These are phyloP conservation scores for Oscheius sp. DNA, from an alignment of 2,888 invertebrate species.

Conservation along the genomic window DNA sequence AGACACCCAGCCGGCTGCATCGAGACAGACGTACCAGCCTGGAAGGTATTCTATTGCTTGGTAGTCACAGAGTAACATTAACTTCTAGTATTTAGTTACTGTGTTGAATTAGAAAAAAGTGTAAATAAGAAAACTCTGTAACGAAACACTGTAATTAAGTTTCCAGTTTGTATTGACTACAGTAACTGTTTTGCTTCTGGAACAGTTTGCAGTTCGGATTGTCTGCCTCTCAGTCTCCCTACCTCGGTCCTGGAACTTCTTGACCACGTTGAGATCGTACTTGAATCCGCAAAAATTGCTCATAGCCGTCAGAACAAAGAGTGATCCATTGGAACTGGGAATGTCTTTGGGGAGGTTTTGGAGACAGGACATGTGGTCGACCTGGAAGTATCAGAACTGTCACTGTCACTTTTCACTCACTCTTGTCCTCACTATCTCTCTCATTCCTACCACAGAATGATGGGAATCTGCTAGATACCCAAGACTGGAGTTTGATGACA, in stretches of 20 bases:
- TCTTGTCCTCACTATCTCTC: conserved; percentile 80
- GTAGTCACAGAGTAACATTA: too few relatives aligned
- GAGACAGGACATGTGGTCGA: conserved; percentile 43
- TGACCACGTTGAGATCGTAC: conserved; percentile 76
- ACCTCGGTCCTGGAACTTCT: conserved; percentile 53
- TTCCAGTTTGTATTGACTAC: too few relatives aligned
- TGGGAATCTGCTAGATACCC: conserved; percentile 85
- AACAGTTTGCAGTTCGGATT: too few relatives aligned
- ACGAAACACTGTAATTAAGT: too few relatives aligned
- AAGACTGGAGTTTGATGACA: too few relatives aligned
- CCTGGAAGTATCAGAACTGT: conserved; percentile 11
- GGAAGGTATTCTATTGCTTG: background rate
- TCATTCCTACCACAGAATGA: conserved; percentile 92
- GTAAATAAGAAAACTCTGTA: too few relatives aligned
- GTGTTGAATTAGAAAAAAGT: too few relatives aligned
- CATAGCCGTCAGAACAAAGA: conserved; percentile 90
- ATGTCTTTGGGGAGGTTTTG: conserved; percentile 20
- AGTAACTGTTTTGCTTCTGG: too few relatives aligned
- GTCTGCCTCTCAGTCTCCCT: background rate
- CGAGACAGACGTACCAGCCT: conserved; percentile 80
- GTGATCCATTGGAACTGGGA: conserved; percentile 53
- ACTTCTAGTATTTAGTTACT: too few relatives aligned
- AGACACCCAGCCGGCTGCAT: conserved; percentile 86
- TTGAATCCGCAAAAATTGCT: conserved; percentile 94
- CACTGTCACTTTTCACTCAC: conserved; percentile 10